Evolutionary conservation across 2,888 invertebrate genomes (phyloP).

Genomic region (Pyrrhosoma nymphula): DNA sequence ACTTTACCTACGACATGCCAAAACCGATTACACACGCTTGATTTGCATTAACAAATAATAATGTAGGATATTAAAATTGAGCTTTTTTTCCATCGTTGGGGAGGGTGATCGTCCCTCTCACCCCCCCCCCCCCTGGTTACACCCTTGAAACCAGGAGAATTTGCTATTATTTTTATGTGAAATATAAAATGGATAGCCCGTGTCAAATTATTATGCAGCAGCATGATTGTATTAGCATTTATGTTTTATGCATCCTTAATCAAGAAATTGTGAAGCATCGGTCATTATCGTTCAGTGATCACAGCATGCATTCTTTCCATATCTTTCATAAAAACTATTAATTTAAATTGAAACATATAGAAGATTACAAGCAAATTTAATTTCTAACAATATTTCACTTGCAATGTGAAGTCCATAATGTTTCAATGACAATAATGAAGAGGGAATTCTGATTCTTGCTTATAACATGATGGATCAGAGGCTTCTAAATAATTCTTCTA

Average conservation of each 20-base stretch:
- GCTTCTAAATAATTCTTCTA: too few relatives aligned
- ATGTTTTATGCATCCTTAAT: neutral
- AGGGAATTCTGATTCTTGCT: neutral
- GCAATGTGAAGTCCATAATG: neutral
- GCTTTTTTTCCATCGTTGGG: too few relatives aligned
- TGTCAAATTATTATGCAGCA: neutral
- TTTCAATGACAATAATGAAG: neutral
- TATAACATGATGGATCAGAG: neutral
- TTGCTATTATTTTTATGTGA: neutral
- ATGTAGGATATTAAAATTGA: too few relatives aligned
- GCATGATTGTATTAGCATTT: neutral
- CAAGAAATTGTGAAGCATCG: neutral
- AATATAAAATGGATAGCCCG: neutral
- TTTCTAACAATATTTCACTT: neutral
- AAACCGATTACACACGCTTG: too few relatives aligned
- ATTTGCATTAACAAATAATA: too few relatives aligned
- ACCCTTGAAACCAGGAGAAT: too few relatives aligned
- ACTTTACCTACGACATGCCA: too few relatives aligned
- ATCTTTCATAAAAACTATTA: neutral
- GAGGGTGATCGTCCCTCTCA: too few relatives aligned
- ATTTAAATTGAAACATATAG: neutral
- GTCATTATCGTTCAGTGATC: neutral
- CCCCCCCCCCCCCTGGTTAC: too few relatives aligned
- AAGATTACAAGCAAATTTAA: neutral
- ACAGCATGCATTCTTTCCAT: neutral